Evolutionary conservation across 2,797 vertebrate species (phyloP), one percentile per base, ranked within the genome.

Genomic region (Remorina albescens): DNA sequence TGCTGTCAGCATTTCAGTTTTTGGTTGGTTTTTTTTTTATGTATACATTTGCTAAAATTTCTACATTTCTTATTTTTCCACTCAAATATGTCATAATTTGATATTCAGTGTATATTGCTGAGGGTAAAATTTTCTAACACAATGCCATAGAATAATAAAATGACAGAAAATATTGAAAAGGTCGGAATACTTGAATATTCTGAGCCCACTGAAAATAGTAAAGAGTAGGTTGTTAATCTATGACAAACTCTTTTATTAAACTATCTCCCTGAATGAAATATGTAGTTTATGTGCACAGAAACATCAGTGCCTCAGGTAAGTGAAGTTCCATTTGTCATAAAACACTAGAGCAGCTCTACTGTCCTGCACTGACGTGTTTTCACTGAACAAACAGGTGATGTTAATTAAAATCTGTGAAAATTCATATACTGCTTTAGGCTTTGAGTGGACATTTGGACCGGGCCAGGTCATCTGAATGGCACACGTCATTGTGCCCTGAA

Each of bases 391-490:
- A 56, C 28, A 53, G 7, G 26, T 25, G 28, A 54, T 61, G 70
- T 60, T 77, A 61, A 59, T 57, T 56, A 21, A 67, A 50, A 26
- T 39, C 36, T 63, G 25, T 67, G 32, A 44, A 56, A 54, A 37
- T 64, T 71, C 42, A 68, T 12, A 60, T 60, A 57, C 58, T 21
- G 77, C 58, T 74, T 4, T n/a, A 66, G 56, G 50, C 63, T 58
- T 2, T 13, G 15, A 26, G 2, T 68, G 63, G 68, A 70, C 65
- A 36, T 37, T 63, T 53, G 15, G 30, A 49, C 50, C 19, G 23
- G 39, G 39, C 32, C 50, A 63, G 13, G 39, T 78, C 53, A 58
- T 74, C 21, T 39, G 36, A 56, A 65, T 41, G 75, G 65, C 63
- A 39, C 47, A 4, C 3, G 41, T 60, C 19, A 42, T 6, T 50